Evolutionary conservation across 2,888 invertebrate genomes (phyloP).

Genomic region (Imbricaverruca yamaguchii): DNA sequence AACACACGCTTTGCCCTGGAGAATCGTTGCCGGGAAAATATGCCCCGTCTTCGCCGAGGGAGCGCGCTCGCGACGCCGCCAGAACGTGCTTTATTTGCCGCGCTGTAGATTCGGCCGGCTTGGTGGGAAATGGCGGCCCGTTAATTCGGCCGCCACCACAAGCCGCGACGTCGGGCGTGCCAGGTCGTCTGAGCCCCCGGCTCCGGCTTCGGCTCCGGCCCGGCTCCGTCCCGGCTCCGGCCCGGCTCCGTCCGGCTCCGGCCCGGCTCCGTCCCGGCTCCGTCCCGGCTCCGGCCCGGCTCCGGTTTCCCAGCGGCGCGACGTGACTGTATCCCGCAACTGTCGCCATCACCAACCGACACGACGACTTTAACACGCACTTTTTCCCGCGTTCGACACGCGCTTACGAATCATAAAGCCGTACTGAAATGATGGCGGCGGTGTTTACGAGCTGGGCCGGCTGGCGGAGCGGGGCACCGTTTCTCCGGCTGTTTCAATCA

Average conservation of each 20-base stretch:
- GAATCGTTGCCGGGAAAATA: not conserved
- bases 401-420: not conserved
- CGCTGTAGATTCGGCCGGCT: not conserved
- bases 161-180: too few relatives aligned
- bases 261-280: too few relatives aligned
- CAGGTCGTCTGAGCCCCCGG: too few relatives aligned
- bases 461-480: not conserved
- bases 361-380: not conserved
- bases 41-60: not conserved
- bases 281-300: too few relatives aligned
- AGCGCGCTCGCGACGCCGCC: not conserved
- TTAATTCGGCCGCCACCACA: not conserved
- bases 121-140: not conserved
- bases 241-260: not conserved
- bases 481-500: constrained; percentile 20
- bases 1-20: not conserved
- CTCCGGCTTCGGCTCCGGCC: not conserved
- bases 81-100: not conserved
- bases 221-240: too few relatives aligned
- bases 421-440: not conserved
- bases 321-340: not conserved
- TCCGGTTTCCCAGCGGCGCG: not conserved
- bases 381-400: not conserved
- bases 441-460: not conserved
- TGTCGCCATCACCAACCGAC: not conserved